These are phyloP conservation scores for Corydoras maculifer DNA, from an alignment of 2,113 vertebrate genomes.

Conservation along the genomic window DNA sequence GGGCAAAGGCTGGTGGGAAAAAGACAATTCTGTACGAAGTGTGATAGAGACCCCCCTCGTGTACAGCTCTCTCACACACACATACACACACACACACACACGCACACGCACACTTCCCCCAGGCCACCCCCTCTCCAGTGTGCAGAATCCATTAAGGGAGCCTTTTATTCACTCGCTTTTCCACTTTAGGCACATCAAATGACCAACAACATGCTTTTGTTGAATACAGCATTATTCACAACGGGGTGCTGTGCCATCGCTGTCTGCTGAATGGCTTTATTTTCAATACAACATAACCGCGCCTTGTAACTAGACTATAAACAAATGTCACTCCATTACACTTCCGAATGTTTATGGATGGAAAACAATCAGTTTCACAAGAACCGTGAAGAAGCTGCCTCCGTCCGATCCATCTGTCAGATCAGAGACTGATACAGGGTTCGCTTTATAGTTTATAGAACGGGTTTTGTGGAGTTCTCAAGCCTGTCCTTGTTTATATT, in stretches of 20 bases:
- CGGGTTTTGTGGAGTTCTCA: too few relatives aligned
- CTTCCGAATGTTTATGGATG: too few relatives aligned
- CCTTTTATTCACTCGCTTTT: constrained; percentile 30
- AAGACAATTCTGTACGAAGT: constrained; percentile 35
- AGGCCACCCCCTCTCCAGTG: constrained; percentile 13
- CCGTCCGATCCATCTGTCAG: too few relatives aligned
- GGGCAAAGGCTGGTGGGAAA: constrained; percentile 38
- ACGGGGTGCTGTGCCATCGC: constrained; percentile 31
- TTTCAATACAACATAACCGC: constrained; percentile 25
- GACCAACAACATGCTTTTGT: constrained; percentile 43
- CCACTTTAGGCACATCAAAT: constrained; percentile 42
- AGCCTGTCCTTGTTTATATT: too few relatives aligned
- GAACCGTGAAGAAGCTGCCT: too few relatives aligned
- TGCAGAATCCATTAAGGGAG: constrained; percentile 37
- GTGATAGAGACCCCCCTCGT: constrained; percentile 26
- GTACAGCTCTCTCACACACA: constrained; percentile 19
- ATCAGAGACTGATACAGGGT: too few relatives aligned
- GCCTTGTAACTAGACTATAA: constrained; percentile 38
- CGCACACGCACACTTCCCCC: background rate
- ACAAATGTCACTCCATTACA: constrained; percentile 32
- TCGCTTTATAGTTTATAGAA: too few relatives aligned
- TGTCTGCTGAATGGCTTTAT: constrained; percentile 24
- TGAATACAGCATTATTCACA: constrained; percentile 41
- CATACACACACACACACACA: constrained; percentile 2
- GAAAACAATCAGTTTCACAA: too few relatives aligned